Base-by-base conservation (phyloP, 2,797 vertebrate species). In the Clamator glandarius region DNA sequence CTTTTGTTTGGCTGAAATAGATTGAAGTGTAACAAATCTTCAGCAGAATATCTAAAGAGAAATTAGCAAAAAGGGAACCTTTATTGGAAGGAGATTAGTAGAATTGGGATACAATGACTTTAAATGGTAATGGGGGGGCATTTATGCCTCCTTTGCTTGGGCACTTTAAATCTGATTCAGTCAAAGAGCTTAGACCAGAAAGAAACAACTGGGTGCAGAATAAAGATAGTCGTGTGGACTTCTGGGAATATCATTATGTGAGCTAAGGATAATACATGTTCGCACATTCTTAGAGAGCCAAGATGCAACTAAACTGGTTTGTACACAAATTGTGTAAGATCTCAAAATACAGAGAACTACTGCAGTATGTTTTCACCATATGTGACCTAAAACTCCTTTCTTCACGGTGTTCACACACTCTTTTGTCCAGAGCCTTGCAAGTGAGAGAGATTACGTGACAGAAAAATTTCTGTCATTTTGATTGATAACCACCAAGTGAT, bases 401-500 rank as follows among this genome's bases (percentile, higher is more conserved):
- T 52, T 57, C 62, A 63, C 36, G 21, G 26, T 66, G 52, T 36
- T 91, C 33, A 42, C 29, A 46, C 6, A 20, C 23, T 61, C 77
- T 41, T 88, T 78, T 76, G 44, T 73, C 48, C 80, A 84, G 51
- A 91, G 39, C 16, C 52, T 82, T 64, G n/a, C 54, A 89, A 91
- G 25, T 0, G 0, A 87, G 36, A 86, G 31, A 48, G n/a, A n/a
- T 64, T 50, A 73, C 21, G 55, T 90, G 57, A 67, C 21, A 82
- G 67, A 79, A 90, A 58, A 90, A 84, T 63, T 90, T 82, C 73
- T 90, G 68, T 82, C 67, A 87, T 84, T 89, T 87, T 94, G 86
- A 93, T 26, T 74, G 84, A 90, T 82, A 79, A 64, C 31, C 58
- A 73, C 11, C 4, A 50, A 90, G 52, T 51, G 41, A 80, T 44